Base-by-base conservation (phyloP, 2,888 invertebrate species). In the Leptopilina drosophilae region DNA sequence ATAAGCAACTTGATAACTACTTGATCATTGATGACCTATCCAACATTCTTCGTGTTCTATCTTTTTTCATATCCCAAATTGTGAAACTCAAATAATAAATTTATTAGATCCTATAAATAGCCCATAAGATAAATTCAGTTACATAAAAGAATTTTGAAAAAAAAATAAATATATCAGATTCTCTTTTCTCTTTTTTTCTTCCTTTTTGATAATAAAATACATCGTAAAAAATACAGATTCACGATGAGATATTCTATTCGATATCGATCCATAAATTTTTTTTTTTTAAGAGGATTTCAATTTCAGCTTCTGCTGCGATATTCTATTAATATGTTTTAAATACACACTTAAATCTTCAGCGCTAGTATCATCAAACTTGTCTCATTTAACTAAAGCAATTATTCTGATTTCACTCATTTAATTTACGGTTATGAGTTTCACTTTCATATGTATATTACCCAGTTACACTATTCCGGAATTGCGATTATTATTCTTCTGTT, bases 331-430 rank as follows among this genome's bases (percentile, higher is more conserved):
- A 11, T 49, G 12, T 49, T 49, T 49, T 49, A 11, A 46, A 49
- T 12, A 49, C 8, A 26, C 14, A 62, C 26, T 69, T 69, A 20
- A 53, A 42, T 42, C 67, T 49, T 20, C 33, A 4, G 49, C 67
- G 8, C 46, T 14, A 53, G 49, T 46, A 69, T 73, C 33, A 26
- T 8, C 9, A n/a, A 53, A 53, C 11, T 26, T 33, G 26, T n/a
- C 33, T 73, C 33, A 9, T 53, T 53, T 26, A 56, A 73, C 73
- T n/a, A 33, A 73, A 56, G 8, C 33, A 26, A 14, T 9, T 56
- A 56, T 56, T 73, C 73, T 73, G 73, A 56, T 73, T 53, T 69
- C 69, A 69, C 69, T 53, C 20, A 53, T 49, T 69, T 53, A 26
- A 53, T 69, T 69, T 33, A 53, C 26, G 69, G 20, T 53, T 11